Percentiles rank a stretch among this genome's conserved stretches.
Evolutionary conservation across 2,797 vertebrate genomes (phyloP).

Genomic region (Sebastes minor): DNA sequence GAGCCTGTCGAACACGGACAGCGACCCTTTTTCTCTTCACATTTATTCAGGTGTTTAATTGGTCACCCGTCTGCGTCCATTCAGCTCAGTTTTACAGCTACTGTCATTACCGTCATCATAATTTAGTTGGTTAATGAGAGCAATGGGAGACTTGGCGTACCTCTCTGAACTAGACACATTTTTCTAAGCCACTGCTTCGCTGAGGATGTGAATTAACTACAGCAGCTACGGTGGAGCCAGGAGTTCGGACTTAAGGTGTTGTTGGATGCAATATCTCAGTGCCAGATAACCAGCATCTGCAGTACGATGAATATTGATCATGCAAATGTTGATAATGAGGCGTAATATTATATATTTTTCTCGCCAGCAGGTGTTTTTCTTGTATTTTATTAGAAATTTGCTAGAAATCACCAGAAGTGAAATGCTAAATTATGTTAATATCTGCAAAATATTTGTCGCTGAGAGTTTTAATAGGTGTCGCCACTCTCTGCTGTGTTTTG

Average conservation of each 20-base stretch:
- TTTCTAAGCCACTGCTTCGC: neutral
- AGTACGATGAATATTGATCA: constrained; percentile 23
- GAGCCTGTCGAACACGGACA: neutral
- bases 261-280: neutral
- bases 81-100: neutral
- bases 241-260: neutral
- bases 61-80: neutral
- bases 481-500: neutral
- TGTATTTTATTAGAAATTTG: constrained; percentile 10
- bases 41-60: constrained; percentile 4
- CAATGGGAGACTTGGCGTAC: constrained; percentile 18
- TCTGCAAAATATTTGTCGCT: neutral
- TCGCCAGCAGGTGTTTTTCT: constrained; percentile 16
- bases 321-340: neutral
- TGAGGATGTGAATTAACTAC: constrained; percentile 2
- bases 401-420: neutral
- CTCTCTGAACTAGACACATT: constrained; percentile 21
- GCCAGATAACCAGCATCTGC: neutral
- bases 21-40: neutral
- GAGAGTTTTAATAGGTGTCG: neutral
- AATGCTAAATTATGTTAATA: neutral
- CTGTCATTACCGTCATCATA: constrained; percentile 31
- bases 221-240: neutral
- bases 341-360: neutral
- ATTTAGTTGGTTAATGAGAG: constrained; percentile 29